Conservation (phyloP, 2,888 invertebrate species). For the Tachina lurida region DNA sequence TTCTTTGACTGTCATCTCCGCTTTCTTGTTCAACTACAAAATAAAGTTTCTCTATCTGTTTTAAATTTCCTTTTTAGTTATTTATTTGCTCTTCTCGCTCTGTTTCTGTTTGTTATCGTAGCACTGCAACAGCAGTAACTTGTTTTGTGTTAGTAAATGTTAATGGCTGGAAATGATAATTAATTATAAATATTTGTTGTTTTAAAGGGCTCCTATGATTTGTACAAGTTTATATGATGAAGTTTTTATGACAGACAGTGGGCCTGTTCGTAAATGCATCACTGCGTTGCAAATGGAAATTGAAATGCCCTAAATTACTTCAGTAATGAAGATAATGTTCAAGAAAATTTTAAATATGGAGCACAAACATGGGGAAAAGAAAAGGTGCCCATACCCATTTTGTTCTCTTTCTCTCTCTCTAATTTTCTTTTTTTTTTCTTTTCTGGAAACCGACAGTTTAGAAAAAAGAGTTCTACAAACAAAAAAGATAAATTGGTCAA, state of each 20-base stretch:
- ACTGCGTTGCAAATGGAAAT: too few relatives aligned
- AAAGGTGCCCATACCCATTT: too few relatives aligned
- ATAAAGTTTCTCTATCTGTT: conserved; percentile 24
- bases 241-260: not conserved
- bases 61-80: conserved; percentile 17
- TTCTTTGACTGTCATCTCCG: not conserved
- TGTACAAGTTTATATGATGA: not conserved
- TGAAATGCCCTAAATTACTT: too few relatives aligned
- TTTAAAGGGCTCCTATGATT: conserved; percentile 8
- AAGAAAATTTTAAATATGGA: too few relatives aligned
- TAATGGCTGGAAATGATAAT: conserved; percentile 32
- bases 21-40: conserved; percentile 10
- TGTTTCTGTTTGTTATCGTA: not conserved
- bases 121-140: not conserved
- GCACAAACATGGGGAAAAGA: too few relatives aligned
- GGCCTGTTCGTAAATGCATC: too few relatives aligned
- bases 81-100: not conserved
- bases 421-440: too few relatives aligned
- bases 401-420: too few relatives aligned
- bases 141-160: conserved; percentile 37
- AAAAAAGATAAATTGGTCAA: too few relatives aligned
- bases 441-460: too few relatives aligned
- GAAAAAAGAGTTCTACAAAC: too few relatives aligned
- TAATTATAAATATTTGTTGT: conserved; percentile 32
- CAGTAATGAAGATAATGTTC: too few relatives aligned